Evolutionary conservation across 1,140 invertebrate species (phyloP), one percentile per base, ranked within the genome.

Genomic region (Oryzaephilus surinamensis): DNA sequence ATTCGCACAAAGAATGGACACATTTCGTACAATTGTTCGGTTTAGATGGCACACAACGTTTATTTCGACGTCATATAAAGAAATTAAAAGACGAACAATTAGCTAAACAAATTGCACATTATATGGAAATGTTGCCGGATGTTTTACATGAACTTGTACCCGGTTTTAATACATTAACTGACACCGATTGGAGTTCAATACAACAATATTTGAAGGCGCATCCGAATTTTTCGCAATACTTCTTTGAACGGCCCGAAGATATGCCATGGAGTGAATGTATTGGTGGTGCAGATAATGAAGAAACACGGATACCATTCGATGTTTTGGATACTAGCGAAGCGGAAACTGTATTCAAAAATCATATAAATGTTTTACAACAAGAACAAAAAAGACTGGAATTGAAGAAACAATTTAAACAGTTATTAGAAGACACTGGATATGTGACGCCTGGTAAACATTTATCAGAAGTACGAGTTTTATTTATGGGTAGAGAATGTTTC

Each of bases 401-500:
- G 79, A 86, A 84, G 52, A 83, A 90, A 55, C 86, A 95, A 61
- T 97, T 97, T 67, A 93, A 92, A 57, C 79, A 87, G 55, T 68
- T 97, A 16, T 67, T 98, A 38, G 88, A 94, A 60, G 91, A 96
- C 63, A 94, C 90, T 2, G 86, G 88, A 1, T 94, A 93, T 60
- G 89, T 97, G 13, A 87, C 84, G 8, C 90, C 92, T 6, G 94
- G 93, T 4, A 94, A 96, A 65, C 77, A 83, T 50, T 66, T 97
- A 36, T 81, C 83, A 3, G 93, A 98, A 67, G 86, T 96, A 18
- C 72, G 89, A 46, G 88, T 97, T 5, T 70, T 94, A 23, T 92
- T 98, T 58, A 87, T 95, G 79, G 93, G 92, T 0, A 74, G 92
- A 17, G 91, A 96, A 60, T 95, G 92, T 57, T 97, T 91, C 61